These are phyloP conservation scores for Saxidomus purpurata DNA, from an alignment of 1,140 invertebrate species.

Conservation along the genomic window DNA sequence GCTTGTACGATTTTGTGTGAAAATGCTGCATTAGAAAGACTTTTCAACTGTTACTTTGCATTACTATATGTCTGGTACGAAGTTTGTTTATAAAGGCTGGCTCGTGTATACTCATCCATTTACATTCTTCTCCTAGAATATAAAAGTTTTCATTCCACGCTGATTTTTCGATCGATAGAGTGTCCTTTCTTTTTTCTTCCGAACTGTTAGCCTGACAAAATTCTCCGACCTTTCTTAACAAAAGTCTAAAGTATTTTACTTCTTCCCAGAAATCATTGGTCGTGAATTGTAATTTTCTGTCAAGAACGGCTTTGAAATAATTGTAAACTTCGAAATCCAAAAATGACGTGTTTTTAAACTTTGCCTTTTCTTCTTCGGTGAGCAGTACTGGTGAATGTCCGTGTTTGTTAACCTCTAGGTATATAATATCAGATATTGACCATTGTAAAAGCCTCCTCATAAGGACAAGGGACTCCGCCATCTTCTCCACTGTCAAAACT, in stretches of 20 bases:
- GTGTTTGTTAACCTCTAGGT: conserved; percentile 54
- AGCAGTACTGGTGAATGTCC: neutral
- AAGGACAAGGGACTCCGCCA: conserved; percentile 88
- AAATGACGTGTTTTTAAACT: conserved; percentile 48
- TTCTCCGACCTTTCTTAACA: conserved; percentile 30
- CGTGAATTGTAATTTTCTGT: conserved; percentile 27
- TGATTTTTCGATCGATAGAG: neutral
- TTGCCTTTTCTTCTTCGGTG: neutral
- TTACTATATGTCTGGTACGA: neutral
- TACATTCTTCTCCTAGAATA: neutral
- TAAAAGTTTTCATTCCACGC: conserved; percentile 21
- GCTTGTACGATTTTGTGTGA: too few relatives aligned
- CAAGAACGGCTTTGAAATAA: conserved; percentile 56
- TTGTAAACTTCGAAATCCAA: conserved; percentile 69
- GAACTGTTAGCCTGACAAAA: conserved; percentile 52
- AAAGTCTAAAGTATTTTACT: conserved; percentile 57
- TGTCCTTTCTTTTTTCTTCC: too few relatives aligned
- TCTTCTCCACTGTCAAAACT: conserved; percentile 87
- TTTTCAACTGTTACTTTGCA: neutral
- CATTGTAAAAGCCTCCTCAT: conserved; percentile 87
- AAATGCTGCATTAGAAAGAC: too few relatives aligned
- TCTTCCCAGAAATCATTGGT: conserved; percentile 55
- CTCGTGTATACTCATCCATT: conserved; percentile 11
- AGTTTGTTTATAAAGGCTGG: neutral
- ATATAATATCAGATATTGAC: conserved; percentile 85